Evolutionary conservation across 30 jellyfish, hydroid and myxozoan species (phyloP).

Genomic region (Rhopilema esculentum): DNA sequence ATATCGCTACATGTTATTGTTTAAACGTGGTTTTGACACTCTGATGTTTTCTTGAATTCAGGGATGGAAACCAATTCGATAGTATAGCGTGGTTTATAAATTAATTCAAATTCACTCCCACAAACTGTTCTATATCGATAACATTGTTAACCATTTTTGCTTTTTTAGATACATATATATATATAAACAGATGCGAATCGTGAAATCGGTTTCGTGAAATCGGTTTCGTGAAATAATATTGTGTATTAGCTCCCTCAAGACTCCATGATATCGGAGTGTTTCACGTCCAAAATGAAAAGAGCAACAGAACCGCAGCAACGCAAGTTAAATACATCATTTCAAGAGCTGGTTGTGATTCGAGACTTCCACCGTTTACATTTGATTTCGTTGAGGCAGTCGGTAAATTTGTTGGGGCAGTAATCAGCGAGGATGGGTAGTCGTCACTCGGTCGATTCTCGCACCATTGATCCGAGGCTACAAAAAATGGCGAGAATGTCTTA

Average conservation of each 20-base stretch:
- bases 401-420: conserved; percentile 56
- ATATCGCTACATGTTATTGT: too few species aligned
- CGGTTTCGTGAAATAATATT: not conserved
- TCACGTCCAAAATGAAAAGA: not conserved
- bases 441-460: conserved; percentile 64
- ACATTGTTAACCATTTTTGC: too few species aligned
- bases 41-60: too few species aligned
- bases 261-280: not conserved
- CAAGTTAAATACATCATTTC: not conserved
- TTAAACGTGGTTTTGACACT: too few species aligned
- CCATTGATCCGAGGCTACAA: conserved; percentile 81
- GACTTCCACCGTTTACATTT: not conserved
- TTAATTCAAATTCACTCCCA: too few species aligned
- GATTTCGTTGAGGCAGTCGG: conserved; percentile 32
- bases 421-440: conserved; percentile 74
- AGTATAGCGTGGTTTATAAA: too few species aligned
- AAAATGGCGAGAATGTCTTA: not conserved
- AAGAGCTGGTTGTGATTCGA: not conserved
- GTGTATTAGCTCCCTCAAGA: not conserved
- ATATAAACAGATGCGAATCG: too few species aligned
- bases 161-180: too few species aligned
- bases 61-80: too few species aligned
- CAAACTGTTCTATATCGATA: too few species aligned
- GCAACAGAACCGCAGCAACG: not conserved
- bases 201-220: too few species aligned